Conservation (phyloP, 1,140 invertebrate species). For the Trichonephila inaurata region DNA sequence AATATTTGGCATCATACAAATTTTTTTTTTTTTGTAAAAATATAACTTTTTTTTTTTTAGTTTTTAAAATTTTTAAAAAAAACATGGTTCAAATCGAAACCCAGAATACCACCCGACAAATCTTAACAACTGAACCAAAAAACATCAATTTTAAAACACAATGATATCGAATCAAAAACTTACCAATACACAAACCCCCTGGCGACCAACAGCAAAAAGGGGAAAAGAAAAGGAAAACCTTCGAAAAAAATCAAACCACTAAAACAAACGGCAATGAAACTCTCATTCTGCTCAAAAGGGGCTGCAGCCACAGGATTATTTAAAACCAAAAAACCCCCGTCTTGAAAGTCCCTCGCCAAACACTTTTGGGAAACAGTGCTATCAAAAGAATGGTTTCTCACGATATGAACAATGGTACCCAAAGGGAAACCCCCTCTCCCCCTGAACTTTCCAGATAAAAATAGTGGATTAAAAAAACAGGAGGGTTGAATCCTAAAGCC, state of each 20-base stretch:
- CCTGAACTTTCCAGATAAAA: neutral
- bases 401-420: slow-evolving; percentile 55
- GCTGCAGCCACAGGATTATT: slow-evolving; percentile 10
- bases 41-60: too few relatives aligned
- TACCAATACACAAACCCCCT: neutral
- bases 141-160: neutral
- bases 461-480: neutral
- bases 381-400: slow-evolving; percentile 33
- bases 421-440: neutral
- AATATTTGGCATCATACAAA: too few relatives aligned
- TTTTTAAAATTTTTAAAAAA: too few relatives aligned
- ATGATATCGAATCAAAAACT: neutral
- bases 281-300: neutral
- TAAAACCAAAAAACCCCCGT: neutral
- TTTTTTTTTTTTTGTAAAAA: too few relatives aligned
- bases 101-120: neutral
- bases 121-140: neutral
- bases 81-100: too few relatives aligned
- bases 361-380: slow-evolving; percentile 25
- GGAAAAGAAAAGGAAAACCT: neutral
- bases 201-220: neutral
- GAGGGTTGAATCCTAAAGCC: too few relatives aligned
- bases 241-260: slow-evolving; percentile 21
- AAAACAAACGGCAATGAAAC: slow-evolving; percentile 37
- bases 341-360: neutral